These are phyloP conservation scores for Dascillus cervinus DNA, from an alignment of 2,888 invertebrate genomes.

Conservation along the genomic window DNA sequence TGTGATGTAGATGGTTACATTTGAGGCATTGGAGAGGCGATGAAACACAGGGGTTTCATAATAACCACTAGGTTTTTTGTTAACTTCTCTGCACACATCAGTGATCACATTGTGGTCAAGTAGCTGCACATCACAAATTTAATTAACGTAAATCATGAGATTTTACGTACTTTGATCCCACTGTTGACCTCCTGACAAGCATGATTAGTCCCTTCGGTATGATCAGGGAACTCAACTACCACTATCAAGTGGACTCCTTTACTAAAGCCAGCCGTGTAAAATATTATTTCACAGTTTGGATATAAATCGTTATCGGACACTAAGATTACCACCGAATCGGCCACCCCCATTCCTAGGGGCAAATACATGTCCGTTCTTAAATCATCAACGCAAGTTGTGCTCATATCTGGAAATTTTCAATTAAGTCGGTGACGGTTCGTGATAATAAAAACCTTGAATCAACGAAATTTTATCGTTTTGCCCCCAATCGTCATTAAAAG, in stretches of 20 bases:
- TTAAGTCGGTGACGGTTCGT: neutral
- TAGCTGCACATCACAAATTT: too few species aligned
- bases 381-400: conserved; percentile 16
- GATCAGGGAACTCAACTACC: conserved; percentile 13
- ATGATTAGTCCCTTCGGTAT: conserved; percentile 4
- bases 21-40: neutral
- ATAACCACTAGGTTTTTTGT: neutral
- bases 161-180: neutral
- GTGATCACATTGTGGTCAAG: too few species aligned
- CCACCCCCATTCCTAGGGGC: conserved; percentile 17
- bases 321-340: conserved; percentile 14
- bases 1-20: conserved; percentile 1
- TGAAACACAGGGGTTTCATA: neutral
- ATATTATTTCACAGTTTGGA: conserved; percentile 10
- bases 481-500: too few species aligned
- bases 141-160: too few species aligned
- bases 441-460: neutral
- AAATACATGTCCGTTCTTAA: conserved; percentile 15
- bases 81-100: conserved; percentile 3
- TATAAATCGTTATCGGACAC: conserved; percentile 10
- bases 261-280: conserved; percentile 8
- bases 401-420: conserved; percentile 15
- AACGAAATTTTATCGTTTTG: neutral
- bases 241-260: conserved; percentile 11
- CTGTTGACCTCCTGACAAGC: conserved; percentile 9